These are phyloP conservation scores for Aproaerema taeniolella DNA, from an alignment of 2,888 invertebrate species.

Conservation along the genomic window DNA sequence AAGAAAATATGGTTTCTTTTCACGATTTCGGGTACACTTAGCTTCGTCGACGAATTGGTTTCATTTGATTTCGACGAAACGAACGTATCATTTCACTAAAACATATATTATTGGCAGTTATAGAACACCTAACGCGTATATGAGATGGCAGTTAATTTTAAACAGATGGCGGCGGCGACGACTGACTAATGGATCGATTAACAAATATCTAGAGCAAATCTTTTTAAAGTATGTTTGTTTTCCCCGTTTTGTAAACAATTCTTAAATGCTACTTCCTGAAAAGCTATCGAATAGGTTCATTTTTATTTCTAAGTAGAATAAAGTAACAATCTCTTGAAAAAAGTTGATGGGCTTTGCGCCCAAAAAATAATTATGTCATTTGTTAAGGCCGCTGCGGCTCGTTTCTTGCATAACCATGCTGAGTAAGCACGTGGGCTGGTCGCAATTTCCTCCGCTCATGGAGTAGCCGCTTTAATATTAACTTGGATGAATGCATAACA, in stretches of 20 bases:
- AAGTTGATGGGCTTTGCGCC: conserved; percentile 5
- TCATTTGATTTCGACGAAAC: too few relatives aligned
- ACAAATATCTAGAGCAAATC: too few relatives aligned
- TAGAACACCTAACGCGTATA: too few relatives aligned
- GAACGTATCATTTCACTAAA: too few relatives aligned
- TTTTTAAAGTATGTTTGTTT: too few relatives aligned
- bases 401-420: conserved; percentile 46
- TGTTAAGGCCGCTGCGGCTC: conserved; percentile 8
- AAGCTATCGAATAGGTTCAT: too few relatives aligned
- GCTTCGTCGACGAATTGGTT: too few relatives aligned
- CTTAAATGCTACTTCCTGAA: too few relatives aligned
- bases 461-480: conserved; percentile 21
- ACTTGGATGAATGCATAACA: conserved; percentile 4
- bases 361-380: conserved; percentile 14
- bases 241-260: too few relatives aligned
- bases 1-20: too few relatives aligned
- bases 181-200: conserved; percentile 31
- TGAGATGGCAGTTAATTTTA: conserved; percentile 31
- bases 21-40: too few relatives aligned
- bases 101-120: too few relatives aligned
- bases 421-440: conserved; percentile 53
- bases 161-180: conserved; percentile 36
- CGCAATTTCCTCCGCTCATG: conserved; percentile 60
- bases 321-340: not conserved
- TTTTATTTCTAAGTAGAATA: not conserved